Evolutionary conservation across 1,140 invertebrate genomes (phyloP), one percentile per base, ranked within the genome.

Genomic region (Trichonephila clavata): DNA sequence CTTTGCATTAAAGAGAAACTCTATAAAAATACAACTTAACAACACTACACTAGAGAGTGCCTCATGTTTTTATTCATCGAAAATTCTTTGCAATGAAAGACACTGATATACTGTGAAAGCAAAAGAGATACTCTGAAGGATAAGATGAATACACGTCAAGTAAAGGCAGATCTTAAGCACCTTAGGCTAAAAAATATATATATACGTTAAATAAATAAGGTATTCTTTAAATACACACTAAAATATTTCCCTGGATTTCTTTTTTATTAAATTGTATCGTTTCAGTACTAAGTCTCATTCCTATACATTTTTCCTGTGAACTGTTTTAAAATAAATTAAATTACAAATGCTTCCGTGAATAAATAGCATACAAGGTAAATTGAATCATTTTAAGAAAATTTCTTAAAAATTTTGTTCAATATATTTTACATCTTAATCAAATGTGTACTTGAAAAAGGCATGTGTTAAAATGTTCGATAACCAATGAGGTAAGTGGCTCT

Each of bases 21-120:
- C 24, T 63, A 87, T 87, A 63, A 61, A 63, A 32, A 87, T 87
- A 87, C 59, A 63, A 87, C 61, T 63, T 63, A 87, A 87, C 86
- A 57, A 16, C 60, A 87, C 60, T 63, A 57, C 50, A 87, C 86
- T 14, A 43, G 60, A 61, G 59, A 61, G 83, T 60, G 57, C 14
- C 86, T 87, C 86, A 87, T 87, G 86, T 87, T 65, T 87, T 87
- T 87, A 87, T 87, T 87, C 86, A 87, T 87, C 43, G 86, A 61
- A 87, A 87, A 87, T 59, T 87, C 32, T 32, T 32, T 65, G 59
- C 32, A 32, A 63, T 61, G 60, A 65, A 87, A 21, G 86, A 87
- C 86, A 87, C 27, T 87, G 86, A 65, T 87, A 87, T 61, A 87
- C 27, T 65, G 86, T 27, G 86, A 57, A 63, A 87, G 57, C n/a